Evolutionary conservation across 37 sponge, comb jelly and placozoan genomes (phyloP).

Genomic region (Beroe ovata): DNA sequence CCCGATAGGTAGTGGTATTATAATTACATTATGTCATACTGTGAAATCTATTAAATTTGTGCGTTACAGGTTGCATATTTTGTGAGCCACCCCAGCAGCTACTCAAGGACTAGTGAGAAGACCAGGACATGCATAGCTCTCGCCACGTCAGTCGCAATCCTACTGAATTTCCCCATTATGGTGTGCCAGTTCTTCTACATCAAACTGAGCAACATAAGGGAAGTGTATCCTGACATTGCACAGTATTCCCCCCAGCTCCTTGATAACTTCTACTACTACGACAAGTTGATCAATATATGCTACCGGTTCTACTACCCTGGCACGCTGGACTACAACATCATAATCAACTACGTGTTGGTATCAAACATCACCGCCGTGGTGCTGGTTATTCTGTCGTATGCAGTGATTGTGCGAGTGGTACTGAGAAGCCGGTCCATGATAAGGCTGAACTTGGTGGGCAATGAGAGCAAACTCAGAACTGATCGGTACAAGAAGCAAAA

Average conservation of each 20-base stretch:
- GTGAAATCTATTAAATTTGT: not conserved
- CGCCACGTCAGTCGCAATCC: not conserved
- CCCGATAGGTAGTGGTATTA: no score
- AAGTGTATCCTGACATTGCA: no score
- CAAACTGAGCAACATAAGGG: conserved; percentile 43
- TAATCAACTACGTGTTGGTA: not conserved
- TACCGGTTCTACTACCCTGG: not conserved
- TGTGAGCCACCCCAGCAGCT: conserved; percentile 6
- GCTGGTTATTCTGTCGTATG: not conserved
- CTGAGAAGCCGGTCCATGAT: not conserved
- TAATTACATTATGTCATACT: no score
- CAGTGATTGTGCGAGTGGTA: not conserved
- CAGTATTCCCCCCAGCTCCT: no score
- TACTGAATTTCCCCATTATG: conserved; percentile 16
- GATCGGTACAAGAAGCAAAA: conserved; percentile 14
- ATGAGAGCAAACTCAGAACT: not conserved
- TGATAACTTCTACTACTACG: conserved; percentile 11
- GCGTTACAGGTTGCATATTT: conserved; percentile 15
- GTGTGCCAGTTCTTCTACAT: conserved; percentile 33
- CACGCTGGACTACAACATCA: conserved; percentile 5
- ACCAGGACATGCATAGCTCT: not conserved
- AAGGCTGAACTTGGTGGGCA: not conserved
- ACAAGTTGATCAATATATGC: not conserved
- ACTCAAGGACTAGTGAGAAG: conserved; percentile 9
- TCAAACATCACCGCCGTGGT: conserved; percentile 1